Conservation (phyloP, 2,797 vertebrate species). For the Rallus crepitans region DNA sequence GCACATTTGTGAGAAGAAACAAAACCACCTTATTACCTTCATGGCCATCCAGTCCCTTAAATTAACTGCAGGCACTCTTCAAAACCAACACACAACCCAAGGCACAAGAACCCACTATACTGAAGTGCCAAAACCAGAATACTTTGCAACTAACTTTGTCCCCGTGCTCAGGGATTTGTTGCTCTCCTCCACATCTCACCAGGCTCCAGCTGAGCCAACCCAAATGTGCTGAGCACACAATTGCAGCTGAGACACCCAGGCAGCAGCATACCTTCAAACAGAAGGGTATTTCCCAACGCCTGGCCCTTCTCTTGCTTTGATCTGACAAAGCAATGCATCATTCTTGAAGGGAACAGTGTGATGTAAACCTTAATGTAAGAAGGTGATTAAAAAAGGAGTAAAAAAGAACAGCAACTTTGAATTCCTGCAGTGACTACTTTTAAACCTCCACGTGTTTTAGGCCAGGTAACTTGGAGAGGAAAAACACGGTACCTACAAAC, state of each 20-base stretch:
- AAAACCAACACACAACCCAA: background rate
- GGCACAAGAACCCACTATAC: no score
- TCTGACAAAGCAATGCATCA: background rate
- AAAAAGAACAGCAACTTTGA: background rate
- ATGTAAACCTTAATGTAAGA: background rate
- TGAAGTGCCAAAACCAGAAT: no score
- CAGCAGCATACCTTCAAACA: background rate
- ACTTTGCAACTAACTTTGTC: background rate
- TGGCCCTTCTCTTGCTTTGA: background rate
- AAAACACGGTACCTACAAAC: background rate
- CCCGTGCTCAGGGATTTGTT: background rate
- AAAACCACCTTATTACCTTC: background rate
- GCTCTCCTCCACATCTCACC: background rate
- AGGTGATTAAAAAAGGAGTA: background rate
- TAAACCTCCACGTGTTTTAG: background rate
- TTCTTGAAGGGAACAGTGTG: background rate
- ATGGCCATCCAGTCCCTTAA: background rate
- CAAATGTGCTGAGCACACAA: background rate
- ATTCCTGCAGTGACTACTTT: background rate
- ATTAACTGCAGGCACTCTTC: background rate
- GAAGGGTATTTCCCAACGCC: background rate
- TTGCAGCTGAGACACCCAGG: background rate
- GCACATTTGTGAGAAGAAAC: background rate
- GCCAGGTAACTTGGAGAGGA: background rate
- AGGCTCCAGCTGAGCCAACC: rapidly evolving